Base-by-base conservation (phyloP, 30 jellyfish, hydroid and myxozoan species). In the Aurelia coerulea region DNA sequence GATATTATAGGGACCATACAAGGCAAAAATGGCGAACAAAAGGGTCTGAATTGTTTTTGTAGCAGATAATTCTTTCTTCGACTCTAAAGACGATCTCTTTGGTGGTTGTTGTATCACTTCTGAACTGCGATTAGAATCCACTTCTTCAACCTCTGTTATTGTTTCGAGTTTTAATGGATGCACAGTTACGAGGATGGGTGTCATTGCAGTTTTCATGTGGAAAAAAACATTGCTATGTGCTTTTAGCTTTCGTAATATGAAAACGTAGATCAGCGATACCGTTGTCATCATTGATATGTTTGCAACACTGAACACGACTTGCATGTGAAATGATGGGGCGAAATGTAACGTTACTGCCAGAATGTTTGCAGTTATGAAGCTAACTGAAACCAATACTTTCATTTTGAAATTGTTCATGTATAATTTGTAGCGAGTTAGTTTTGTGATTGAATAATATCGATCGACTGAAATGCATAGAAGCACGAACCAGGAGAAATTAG, bases 401-500 rank as follows among this genome's bases (percentile, higher is more conserved):
- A 84, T 58, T 8, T 87, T 76, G 39, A 1, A 3, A 31, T 46
- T 39, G 76, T 73, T 84, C 89, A 79, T 79, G 33, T 34, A 79
- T 41, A 29, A 39, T 2, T 49, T 79, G 31, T 79, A 79, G 73
- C 89, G 80, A 12, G 62, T 79, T 18, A 79, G 80, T 64, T 79
- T 79, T n/a, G 89, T 79, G 19, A 79, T 49, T 19, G 35, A 79
- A n/a, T 39, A 56, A 60, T 79, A 79, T 56, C 89, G 89, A 79
- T 79, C 89, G 17, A 79, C 33, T 10, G 80, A 64, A 13, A 79
- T 79, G 46, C 70, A 79, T 56, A 79, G 17, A 12, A 79, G 72
- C 89, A 79, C 62, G 71, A 79, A 79, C 89, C 89, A 63, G 19
- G 89, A 79, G 80, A 71, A 71, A 39, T 71, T 19, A 19, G 86